Percentiles rank a stretch among this genome's conserved stretches.
phyloP scores from a whole-genome alignment of 2,113 vertebrate species.

The Cnemophilus loriae region DNA sequence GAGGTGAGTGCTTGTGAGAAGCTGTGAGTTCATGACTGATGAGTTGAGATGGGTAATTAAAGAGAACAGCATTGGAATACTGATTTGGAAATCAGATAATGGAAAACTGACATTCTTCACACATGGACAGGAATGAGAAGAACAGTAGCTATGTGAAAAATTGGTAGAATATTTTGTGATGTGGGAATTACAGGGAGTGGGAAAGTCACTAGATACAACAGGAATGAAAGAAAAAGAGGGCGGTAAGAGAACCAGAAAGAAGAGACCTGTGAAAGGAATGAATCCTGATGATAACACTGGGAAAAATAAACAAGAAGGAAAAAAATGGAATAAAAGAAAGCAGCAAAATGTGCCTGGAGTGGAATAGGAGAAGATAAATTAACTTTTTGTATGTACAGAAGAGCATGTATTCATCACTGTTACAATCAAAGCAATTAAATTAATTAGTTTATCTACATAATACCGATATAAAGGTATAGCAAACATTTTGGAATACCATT shows the following conservation, averaged over 20 bases:
- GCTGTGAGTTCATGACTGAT: neutral
- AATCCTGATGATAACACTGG: neutral
- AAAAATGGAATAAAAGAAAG: neutral
- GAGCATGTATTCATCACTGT: neutral
- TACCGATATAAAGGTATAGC: neutral
- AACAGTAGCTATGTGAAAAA: neutral
- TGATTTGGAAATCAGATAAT: neutral
- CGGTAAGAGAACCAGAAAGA: neutral
- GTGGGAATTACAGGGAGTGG: neutral
- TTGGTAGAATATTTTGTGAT: neutral
- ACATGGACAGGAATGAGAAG: neutral
- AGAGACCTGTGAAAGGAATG: neutral
- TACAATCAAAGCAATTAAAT: neutral
- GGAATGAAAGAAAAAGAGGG: neutral
- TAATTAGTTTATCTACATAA: neutral
- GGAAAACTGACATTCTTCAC: neutral
- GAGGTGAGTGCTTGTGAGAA: neutral
- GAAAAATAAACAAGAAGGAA: neutral
- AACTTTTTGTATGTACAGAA: neutral
- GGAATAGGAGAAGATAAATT: neutral
- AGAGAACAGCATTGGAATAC: neutral
- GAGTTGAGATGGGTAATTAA: neutral
- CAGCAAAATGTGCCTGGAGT: neutral
- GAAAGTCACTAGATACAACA: neutral
- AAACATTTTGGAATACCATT: neutral